Evolutionary conservation across 2,797 vertebrate species (phyloP), one percentile per base, ranked within the genome.

Genomic region (Pipistrellus pygmaeus): DNA sequence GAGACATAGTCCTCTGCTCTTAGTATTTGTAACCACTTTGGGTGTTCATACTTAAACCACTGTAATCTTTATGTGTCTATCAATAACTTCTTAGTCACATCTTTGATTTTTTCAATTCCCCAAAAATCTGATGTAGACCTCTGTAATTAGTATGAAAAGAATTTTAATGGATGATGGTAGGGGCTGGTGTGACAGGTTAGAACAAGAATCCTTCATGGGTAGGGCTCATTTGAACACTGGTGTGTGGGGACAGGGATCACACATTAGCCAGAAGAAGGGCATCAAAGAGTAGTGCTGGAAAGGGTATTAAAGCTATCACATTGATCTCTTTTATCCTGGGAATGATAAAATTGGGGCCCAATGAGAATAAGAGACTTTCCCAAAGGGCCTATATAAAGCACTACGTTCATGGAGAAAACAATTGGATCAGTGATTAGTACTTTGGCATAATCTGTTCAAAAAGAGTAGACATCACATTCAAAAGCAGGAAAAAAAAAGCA

Each of bases 81-180:
- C 86, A 90, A 90, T 94, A 94, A 76, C 48, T 92, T 86, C 76
- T 84, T 84, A 90, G 85, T 92, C 72, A 81, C 23, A 14, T 62
- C 72, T 95, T 96, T 92, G n/a, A 88, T 91, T 95, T 80, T 95
- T 75, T 88, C 55, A 77, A n/a, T 30, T 93, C 32, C 18, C 66
- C 13, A 1, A 1, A 55, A 80, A 80, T 81, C 51, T 41, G 13
- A 82, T 73, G 32, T 38, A 88, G 86, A 91, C 10, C 46, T 71
- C 57, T 93, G 2, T 95, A 85, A 72, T 93, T 95, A 68, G 51
- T 69, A 60, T 85, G 85, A 84, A 87, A 94, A 90, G 44, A 62
- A 88, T 93, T 90, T 96, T 95, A 92, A 80, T 71, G 71, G 38
- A 55, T 76, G 48, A 60, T 77, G n/a, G 44, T 77, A 35, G n/a